These are phyloP conservation scores for Metaphire vulgaris DNA, from an alignment of 1,140 invertebrate genomes.

Conservation along the genomic window DNA sequence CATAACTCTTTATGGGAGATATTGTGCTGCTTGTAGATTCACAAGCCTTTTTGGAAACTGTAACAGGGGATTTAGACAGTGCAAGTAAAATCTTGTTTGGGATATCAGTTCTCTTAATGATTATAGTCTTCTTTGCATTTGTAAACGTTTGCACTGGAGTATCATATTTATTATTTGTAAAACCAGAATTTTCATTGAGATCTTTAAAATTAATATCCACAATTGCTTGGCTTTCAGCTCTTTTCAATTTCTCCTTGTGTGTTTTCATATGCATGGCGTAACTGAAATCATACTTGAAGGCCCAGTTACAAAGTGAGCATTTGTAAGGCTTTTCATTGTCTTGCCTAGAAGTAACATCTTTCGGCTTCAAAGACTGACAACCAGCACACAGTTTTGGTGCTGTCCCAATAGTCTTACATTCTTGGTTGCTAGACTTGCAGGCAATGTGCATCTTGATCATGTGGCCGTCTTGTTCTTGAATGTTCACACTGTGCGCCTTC, in stretches of 20 bases:
- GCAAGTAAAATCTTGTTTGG: too few species aligned
- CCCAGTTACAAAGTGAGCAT: slow-evolving; percentile 6
- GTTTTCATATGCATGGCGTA: slow-evolving; percentile 7
- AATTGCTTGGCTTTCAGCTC: too few species aligned
- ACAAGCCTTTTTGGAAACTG: too few species aligned
- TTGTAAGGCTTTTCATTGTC: slow-evolving; percentile 5
- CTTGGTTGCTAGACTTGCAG: not conserved
- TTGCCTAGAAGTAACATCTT: not conserved
- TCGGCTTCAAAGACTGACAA: not conserved
- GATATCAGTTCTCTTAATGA: too few species aligned
- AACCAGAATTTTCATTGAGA: too few species aligned
- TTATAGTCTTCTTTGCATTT: too few species aligned
- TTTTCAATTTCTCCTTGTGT: slow-evolving; percentile 15
- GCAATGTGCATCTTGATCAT: not conserved
- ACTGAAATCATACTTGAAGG: slow-evolving; percentile 23
- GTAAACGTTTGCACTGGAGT: too few species aligned
- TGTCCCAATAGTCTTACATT: not conserved
- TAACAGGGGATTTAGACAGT: too few species aligned
- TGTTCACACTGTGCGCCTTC: slow-evolving; percentile 14
- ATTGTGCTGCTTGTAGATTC: too few species aligned
- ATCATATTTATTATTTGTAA: too few species aligned
- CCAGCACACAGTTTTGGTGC: not conserved
- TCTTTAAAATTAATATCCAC: too few species aligned
- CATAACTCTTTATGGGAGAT: too few species aligned
- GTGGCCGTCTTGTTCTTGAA: not conserved